Base-by-base conservation (phyloP, 2,797 vertebrate genomes). In the Platyrinchus mystaceus region DNA sequence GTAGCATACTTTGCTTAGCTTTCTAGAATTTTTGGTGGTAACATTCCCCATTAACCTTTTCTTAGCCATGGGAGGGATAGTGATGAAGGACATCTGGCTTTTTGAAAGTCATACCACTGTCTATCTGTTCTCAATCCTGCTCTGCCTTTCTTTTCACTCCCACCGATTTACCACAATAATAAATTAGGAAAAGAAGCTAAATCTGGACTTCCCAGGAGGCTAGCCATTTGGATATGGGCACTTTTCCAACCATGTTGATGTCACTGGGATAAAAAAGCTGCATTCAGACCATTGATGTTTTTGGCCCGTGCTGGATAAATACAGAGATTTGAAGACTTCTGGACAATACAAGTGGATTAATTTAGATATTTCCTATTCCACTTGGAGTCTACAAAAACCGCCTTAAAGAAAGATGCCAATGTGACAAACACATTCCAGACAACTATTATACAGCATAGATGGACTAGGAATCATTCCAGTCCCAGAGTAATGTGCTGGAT, bases 381-480 rank as follows among this genome's bases (percentile, higher is more conserved):
- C 71, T 91, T 23, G 18, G 64, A 90, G 37, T 68, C 67, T 74
- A 69, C 26, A 70, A 82, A 95, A 93, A 37, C 26, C 43, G 87
- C 56, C n/a, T 85, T 30, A 28, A 50, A 82, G 47, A 91, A 89
- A 88, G 43, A 86, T 49, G 89, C 46, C 63, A 77, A 18, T 49
- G 49, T 69, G 69, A 85, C 50, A 74, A 79, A 95, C 73, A 83
- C 63, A 94, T 87, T 90, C 47, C 74, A 81, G 92, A 85, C 73
- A 85, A 69, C 53, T 70, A 78, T 71, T 83, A 66, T 27, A 68
- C 69, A 88, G 91, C 63, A 87, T 52, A 88, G 87, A 84, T 64
- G 69, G 62, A 84, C 86, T 84, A 91, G 39, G 62, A 49, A 56
- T 52, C 75, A 52, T 92, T 90, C 70, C 49, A 87, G 34, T 71